Percentiles rank a stretch among this genome's conserved stretches.
Conservation (phyloP, 2,888 invertebrate species). For the Drosophila niveifrons region DNA sequence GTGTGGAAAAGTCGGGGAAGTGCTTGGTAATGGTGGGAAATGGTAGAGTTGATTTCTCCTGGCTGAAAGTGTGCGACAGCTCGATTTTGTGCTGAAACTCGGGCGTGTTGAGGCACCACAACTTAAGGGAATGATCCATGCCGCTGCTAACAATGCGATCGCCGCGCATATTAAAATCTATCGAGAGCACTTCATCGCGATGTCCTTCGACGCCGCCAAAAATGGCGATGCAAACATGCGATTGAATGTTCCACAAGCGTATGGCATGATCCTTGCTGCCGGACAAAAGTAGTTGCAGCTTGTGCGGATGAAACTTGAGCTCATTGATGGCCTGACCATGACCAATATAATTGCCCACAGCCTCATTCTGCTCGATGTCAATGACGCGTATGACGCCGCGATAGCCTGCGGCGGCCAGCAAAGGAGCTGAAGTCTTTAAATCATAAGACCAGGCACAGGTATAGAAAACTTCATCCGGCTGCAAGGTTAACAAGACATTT, state of each 20-base stretch:
- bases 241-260: constrained; percentile 97
- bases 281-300: constrained; percentile 92
- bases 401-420: constrained; percentile 96
- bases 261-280: constrained; percentile 95
- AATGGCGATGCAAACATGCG: constrained; percentile 96
- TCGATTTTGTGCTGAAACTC: constrained; percentile 93
- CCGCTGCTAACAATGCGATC: constrained; percentile 97
- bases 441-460: constrained; percentile 98
- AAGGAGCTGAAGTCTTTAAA: constrained; percentile 91
- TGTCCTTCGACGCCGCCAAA: constrained; percentile 99
- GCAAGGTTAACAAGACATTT: constrained; percentile 26
- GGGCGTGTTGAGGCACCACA: constrained; percentile 95
- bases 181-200: constrained; percentile 95
- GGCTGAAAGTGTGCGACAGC: constrained; percentile 93
- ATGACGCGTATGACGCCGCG: constrained; percentile 96
- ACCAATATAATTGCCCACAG: constrained; percentile 94
- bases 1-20: constrained; percentile 97
- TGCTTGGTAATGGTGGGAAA: constrained; percentile 96
- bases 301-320: constrained; percentile 96
- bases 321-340: constrained; percentile 97
- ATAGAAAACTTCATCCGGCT: constrained; percentile 97
- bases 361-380: constrained; percentile 92
- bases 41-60: constrained; percentile 91
- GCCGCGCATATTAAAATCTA: constrained; percentile 93
- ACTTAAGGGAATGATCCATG: constrained; percentile 98